phyloP scores from a whole-genome alignment of 2,113 vertebrate genomes.

The Oplegnathus fasciatus region DNA sequence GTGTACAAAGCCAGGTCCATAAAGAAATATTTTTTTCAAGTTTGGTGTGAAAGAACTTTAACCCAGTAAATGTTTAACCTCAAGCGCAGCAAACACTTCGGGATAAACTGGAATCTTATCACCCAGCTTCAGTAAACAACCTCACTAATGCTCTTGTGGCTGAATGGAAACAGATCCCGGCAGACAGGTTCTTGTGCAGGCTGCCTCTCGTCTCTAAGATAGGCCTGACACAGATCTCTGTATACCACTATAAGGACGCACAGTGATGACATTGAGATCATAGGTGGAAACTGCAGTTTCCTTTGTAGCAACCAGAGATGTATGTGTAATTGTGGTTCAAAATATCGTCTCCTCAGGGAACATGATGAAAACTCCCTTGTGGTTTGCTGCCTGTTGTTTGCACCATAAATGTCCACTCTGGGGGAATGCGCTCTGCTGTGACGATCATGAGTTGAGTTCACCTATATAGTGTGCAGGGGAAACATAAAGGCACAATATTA shows the following conservation, averaged over 20 bases:
- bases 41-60: neutral
- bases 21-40: neutral
- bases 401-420: neutral
- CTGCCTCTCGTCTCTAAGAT: neutral
- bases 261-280: neutral
- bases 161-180: no score
- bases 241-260: neutral
- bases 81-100: neutral
- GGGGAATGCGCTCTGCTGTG: neutral
- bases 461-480: neutral
- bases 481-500: slow-evolving; percentile 1
- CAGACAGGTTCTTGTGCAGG: neutral
- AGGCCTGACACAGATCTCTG: neutral
- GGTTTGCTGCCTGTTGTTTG: slow-evolving; percentile 6
- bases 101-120: neutral
- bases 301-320: no score
- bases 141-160: neutral
- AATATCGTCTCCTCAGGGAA: neutral
- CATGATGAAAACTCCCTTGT: neutral
- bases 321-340: neutral
- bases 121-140: neutral
- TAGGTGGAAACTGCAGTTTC: neutral
- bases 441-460: neutral
- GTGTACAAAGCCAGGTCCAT: neutral
- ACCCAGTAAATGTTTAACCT: no score